These are phyloP conservation scores for Huso huso DNA, from an alignment of 2,797 vertebrate species.

Conservation along the genomic window DNA sequence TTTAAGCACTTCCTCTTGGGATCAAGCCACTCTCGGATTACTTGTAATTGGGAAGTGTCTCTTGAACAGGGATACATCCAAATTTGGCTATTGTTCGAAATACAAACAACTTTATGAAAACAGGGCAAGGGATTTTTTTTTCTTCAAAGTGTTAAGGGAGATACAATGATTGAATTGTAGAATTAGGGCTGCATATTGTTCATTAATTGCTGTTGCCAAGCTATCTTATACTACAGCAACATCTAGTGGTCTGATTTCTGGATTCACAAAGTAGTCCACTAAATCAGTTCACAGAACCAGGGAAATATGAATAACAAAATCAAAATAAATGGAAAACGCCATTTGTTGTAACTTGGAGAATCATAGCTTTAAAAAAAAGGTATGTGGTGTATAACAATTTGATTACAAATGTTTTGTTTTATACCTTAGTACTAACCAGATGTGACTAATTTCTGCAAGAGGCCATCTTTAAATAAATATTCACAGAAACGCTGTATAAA, in stretches of 20 bases:
- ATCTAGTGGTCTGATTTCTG: not conserved
- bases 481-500: too few relatives aligned
- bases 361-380: too few relatives aligned
- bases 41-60: not conserved
- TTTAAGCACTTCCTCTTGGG: constrained; percentile 1
- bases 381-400: too few relatives aligned
- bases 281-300: too few relatives aligned
- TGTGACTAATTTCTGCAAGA: too few relatives aligned
- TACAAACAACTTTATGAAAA: not conserved
- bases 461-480: too few relatives aligned
- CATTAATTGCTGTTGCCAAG: not conserved
- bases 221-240: constrained; percentile 2
- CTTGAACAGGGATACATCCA: not conserved
- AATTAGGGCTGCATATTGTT: not conserved
- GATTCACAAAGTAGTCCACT: too few relatives aligned
- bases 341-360: too few relatives aligned
- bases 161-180: not conserved
- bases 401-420: too few relatives aligned
- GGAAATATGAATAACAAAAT: too few relatives aligned
- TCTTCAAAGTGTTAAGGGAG: not conserved
- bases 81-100: not conserved
- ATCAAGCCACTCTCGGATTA: constrained; percentile 1
- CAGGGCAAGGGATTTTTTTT: not conserved
- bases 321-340: too few relatives aligned
- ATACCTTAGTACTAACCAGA: too few relatives aligned